Evolutionary conservation across 2,888 invertebrate genomes (phyloP).

Genomic region (Gastracanthus pulcherrimus): DNA sequence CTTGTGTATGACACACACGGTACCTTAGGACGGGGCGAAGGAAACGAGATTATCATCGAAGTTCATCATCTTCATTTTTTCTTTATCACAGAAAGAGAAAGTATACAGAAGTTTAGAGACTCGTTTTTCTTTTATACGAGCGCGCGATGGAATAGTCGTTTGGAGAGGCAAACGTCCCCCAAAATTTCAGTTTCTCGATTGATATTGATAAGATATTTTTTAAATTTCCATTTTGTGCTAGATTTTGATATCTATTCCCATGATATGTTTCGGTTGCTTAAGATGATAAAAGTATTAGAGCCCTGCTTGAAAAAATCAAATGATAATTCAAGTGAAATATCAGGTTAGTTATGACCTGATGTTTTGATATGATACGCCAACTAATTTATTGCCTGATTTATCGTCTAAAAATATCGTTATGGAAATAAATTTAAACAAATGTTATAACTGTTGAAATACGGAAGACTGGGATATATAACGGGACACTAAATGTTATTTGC

Average conservation of each 20-base stretch:
- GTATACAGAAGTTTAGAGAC: slow-evolving; percentile 51
- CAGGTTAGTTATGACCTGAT: too few species aligned
- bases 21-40: slow-evolving; percentile 37
- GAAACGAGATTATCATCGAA: slow-evolving; percentile 49
- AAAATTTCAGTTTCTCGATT: neutral
- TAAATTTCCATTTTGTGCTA: neutral
- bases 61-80: slow-evolving; percentile 33
- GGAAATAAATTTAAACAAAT: too few species aligned
- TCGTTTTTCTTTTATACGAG: slow-evolving; percentile 7
- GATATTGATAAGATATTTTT: neutral
- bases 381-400: too few species aligned
- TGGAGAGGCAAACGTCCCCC: slow-evolving; percentile 28
- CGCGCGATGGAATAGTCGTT: neutral
- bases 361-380: too few species aligned
- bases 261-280: slow-evolving; percentile 3
- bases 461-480: too few species aligned
- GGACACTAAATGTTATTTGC: too few species aligned
- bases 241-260: neutral
- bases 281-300: neutral
- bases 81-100: slow-evolving; percentile 58
- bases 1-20: slow-evolving; percentile 54
- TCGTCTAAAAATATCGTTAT: too few species aligned
- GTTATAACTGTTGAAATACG: too few species aligned
- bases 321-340: too few species aligned
- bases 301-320: too few species aligned